Conservation (phyloP, 2,797 vertebrate species). For the Ammospiza maritima region DNA sequence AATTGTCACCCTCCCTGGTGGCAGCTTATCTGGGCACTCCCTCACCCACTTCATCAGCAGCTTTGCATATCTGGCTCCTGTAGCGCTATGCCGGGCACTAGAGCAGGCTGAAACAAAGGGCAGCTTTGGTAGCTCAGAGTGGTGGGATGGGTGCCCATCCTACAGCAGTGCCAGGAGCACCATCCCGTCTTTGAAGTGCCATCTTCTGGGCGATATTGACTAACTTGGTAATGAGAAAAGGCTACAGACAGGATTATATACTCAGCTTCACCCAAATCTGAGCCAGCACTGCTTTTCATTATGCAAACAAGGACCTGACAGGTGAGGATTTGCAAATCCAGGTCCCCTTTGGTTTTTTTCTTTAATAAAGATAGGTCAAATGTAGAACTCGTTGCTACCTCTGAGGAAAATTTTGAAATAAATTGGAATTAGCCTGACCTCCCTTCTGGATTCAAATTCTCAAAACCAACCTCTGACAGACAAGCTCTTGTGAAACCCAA, state of each 20-base stretch:
- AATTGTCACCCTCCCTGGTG: not conserved
- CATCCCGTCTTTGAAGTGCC: not conserved
- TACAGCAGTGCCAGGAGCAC: not conserved
- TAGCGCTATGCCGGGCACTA: not conserved
- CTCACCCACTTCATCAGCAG: not conserved
- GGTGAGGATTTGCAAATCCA: conserved; percentile 62
- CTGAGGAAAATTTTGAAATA: conserved; percentile 30
- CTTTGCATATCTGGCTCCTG: not conserved
- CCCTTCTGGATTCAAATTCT: not conserved
- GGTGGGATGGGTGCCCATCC: not conserved
- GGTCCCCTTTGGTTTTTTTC: conserved; percentile 40
- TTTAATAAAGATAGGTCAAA: conserved; percentile 43
- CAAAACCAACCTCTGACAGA: conserved; percentile 44
- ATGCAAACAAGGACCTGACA: conserved; percentile 24
- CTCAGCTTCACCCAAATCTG: not conserved
- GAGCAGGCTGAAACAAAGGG: not conserved
- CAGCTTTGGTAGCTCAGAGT: not conserved
- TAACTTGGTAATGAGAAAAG: not conserved
- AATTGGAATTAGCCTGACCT: conserved; percentile 33
- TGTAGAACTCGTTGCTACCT: not conserved
- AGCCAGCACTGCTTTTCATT: conserved; percentile 44
- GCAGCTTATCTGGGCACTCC: not conserved
- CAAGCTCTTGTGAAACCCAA: conserved; percentile 23
- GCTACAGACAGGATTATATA: not conserved
- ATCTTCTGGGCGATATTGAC: not conserved